Evolutionary conservation across 2,888 invertebrate species (phyloP).

Genomic region (Amblyjoppa proteus): DNA sequence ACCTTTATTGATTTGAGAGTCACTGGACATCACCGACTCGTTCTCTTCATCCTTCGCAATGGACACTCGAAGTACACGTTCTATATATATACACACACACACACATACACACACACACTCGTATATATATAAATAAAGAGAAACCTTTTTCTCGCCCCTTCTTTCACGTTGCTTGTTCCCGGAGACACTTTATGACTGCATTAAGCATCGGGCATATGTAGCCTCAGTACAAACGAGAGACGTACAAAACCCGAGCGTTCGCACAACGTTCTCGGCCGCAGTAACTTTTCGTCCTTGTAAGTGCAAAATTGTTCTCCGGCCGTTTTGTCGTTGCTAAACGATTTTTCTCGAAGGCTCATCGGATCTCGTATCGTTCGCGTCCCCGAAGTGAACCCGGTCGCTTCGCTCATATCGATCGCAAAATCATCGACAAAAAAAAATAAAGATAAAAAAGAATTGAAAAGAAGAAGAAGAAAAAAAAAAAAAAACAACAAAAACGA

Average conservation of each 20-base stretch:
- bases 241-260: slow-evolving; percentile 38
- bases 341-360: slow-evolving; percentile 40
- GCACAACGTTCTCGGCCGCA: neutral
- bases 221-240: slow-evolving; percentile 12
- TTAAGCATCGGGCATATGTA: slow-evolving; percentile 57
- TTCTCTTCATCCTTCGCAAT: slow-evolving; percentile 19
- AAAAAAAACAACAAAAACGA: slow-evolving; percentile 21
- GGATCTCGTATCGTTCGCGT: slow-evolving; percentile 21
- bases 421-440: slow-evolving; percentile 29
- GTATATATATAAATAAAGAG: neutral
- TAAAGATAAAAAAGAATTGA: neutral
- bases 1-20: slow-evolving; percentile 58
- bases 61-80: slow-evolving; percentile 27
- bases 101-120: neutral
- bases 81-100: slow-evolving; percentile 14
- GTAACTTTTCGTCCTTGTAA: slow-evolving; percentile 12
- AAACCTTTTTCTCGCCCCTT: slow-evolving; percentile 27
- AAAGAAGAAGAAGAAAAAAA: neutral
- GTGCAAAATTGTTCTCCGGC: slow-evolving; percentile 19
- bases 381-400: neutral
- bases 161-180: slow-evolving; percentile 47
- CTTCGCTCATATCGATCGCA: slow-evolving; percentile 51
- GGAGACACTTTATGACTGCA: slow-evolving; percentile 63
- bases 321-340: neutral
- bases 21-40: slow-evolving; percentile 50